phyloP scores from a whole-genome alignment of 2,113 vertebrate genomes.

The Isurus oxyrinchus region DNA sequence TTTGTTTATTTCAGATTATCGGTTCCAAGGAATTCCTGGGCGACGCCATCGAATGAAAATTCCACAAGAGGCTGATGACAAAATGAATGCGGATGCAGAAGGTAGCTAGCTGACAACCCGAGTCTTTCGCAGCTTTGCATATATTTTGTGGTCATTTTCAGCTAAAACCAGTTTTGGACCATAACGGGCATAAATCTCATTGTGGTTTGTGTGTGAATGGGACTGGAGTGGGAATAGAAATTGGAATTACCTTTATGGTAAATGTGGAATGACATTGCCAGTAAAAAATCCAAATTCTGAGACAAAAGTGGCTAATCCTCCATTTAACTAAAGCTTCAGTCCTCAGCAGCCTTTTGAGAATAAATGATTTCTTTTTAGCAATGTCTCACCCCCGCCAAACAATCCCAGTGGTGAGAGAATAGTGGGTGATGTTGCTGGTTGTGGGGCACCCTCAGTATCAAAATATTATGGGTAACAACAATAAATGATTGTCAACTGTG shows the following conservation, averaged over 20 bases:
- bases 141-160: background rate
- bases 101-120: background rate
- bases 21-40: conserved; percentile 14
- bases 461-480: background rate
- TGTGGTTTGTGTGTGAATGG: background rate
- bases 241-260: no score
- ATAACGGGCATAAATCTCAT: background rate
- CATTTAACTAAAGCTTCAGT: background rate
- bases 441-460: background rate
- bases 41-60: conserved; percentile 33
- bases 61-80: conserved; percentile 35
- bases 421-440: background rate
- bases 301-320: background rate
- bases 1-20: background rate
- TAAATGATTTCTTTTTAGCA: background rate
- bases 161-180: background rate
- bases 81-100: conserved; percentile 32
- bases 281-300: background rate
- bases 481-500: background rate
- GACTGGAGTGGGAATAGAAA: no score
- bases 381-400: background rate
- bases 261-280: background rate
- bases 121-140: no score
- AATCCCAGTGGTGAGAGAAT: background rate
- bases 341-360: background rate